Percentiles rank a stretch among this genome's conserved stretches.
Conservation (phyloP, 2,113 vertebrate species). For the Copsychus sechellarum region DNA sequence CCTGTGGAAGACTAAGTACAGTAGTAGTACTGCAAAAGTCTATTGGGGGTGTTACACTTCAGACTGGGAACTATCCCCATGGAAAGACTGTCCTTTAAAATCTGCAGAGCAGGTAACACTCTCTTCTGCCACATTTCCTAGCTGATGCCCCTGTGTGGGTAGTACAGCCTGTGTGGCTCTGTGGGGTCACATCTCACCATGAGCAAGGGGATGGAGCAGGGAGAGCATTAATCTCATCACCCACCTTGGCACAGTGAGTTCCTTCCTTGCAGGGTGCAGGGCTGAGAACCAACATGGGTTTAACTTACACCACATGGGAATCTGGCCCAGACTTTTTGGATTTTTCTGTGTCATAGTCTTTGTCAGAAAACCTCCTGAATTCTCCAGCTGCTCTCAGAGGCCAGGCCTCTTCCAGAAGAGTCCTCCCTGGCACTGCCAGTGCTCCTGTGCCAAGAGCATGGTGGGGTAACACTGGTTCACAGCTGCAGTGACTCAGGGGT, state of each 20-base stretch:
- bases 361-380: not conserved
- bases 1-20: not conserved
- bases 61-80: not conserved
- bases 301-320: not conserved
- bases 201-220: not conserved
- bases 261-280: not conserved
- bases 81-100: not conserved
- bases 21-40: not conserved
- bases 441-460: not conserved
- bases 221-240: not conserved
- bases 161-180: not conserved
- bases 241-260: not conserved
- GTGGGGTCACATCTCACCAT: rapidly evolving
- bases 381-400: not conserved
- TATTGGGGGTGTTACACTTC: not conserved
- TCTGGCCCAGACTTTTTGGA: not conserved
- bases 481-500: not conserved
- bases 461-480: rapidly evolving
- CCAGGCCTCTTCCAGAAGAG: not conserved
- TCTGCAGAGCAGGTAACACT: not conserved
- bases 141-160: not conserved
- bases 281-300: not conserved
- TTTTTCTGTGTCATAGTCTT: not conserved
- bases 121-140: not conserved
- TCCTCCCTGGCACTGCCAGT: not conserved